phyloP scores from a whole-genome alignment of 2,797 vertebrate genomes.

The Pseudocheirus occidentalis region DNA sequence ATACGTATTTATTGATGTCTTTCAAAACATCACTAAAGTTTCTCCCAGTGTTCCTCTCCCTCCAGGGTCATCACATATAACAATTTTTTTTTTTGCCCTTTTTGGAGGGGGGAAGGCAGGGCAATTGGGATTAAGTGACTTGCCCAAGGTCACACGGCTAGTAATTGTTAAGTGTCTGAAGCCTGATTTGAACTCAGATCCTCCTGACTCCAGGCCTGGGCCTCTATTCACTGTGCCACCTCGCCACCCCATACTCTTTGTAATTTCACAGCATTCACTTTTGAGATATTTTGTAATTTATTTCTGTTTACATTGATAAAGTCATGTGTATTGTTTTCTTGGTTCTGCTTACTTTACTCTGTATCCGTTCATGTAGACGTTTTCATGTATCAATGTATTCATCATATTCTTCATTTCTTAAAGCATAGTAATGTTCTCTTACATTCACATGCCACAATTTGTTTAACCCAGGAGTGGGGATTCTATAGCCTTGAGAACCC shows the following conservation, averaged over 20 bases:
- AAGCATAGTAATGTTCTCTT: background rate
- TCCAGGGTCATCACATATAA: background rate
- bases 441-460: background rate
- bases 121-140: no score
- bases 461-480: background rate
- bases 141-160: no score
- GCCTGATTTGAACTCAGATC: no score
- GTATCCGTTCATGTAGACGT: background rate
- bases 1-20: background rate
- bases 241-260: background rate
- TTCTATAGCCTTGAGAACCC: no score
- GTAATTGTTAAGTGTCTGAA: no score
- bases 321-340: background rate
- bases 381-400: background rate
- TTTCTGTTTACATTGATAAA: background rate
- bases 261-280: background rate
- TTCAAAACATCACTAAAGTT: background rate
- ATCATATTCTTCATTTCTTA: background rate
- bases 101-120: no score
- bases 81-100: background rate
- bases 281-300: background rate
- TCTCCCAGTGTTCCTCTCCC: background rate
- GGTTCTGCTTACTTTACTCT: background rate
- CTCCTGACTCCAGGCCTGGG: no score
- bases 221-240: no score